Conservation (phyloP, 2,113 vertebrate species). For the Aix galericulata region DNA sequence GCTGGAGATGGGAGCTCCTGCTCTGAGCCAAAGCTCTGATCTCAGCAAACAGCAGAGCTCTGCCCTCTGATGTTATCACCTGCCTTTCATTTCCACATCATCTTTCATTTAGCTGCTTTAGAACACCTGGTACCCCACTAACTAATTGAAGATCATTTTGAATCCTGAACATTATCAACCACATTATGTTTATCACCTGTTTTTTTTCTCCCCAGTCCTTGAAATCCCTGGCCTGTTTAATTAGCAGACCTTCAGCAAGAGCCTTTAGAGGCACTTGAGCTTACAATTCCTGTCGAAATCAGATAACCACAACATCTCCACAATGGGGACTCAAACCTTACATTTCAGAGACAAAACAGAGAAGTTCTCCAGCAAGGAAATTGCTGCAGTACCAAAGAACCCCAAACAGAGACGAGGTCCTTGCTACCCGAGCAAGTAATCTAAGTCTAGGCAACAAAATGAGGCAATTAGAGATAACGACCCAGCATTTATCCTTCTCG, state of each 20-base stretch:
- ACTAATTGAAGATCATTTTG: not conserved
- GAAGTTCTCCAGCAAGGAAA: too few species aligned
- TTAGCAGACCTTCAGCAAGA: not conserved
- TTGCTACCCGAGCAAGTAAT: not conserved
- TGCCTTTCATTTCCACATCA: not conserved
- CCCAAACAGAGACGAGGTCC: not conserved
- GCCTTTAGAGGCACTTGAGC: not conserved
- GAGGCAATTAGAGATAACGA: not conserved
- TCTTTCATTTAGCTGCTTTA: not conserved
- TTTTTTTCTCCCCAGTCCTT: not conserved
- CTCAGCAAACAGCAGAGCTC: not conserved
- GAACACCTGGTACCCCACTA: not conserved
- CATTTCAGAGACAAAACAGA: not conserved
- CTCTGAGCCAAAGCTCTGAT: not conserved
- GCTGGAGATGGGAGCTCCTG: not conserved
- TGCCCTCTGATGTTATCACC: not conserved
- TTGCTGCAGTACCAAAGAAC: not conserved
- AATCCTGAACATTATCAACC: not conserved
- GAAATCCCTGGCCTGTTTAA: not conserved
- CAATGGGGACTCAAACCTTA: not conserved
- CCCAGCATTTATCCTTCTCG: not conserved
- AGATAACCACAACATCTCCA: not conserved
- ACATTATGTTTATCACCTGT: not conserved
- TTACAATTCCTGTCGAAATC: not conserved
- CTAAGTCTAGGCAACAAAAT: not conserved